Base-by-base conservation (phyloP, 2,113 vertebrate genomes). In the Cheilinus undulatus region DNA sequence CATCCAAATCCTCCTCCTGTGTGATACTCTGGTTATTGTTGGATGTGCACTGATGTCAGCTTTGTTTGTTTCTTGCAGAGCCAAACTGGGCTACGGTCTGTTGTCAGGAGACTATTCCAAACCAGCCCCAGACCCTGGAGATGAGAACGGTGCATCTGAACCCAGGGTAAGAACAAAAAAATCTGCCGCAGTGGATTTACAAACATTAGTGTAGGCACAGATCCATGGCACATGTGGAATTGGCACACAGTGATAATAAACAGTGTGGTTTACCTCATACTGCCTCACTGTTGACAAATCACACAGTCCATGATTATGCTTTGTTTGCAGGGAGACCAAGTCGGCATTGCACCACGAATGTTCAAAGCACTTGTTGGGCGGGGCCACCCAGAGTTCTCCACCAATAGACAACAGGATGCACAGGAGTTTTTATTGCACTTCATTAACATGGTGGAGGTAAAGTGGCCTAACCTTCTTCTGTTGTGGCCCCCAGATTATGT, bases 401-500 rank as follows among this genome's bases (percentile, higher is more conserved):
- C 98, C 53, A 99, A 98, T 90, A 93, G 98, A 52, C 98, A 99
- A 74, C 98, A 99, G 87, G 98, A 99, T 22, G 98, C 98, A 71
- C 97, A 99, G 86, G 98, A 99, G 87, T 99, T 98, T 92, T 95
- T 99, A 88, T 93, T 99, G 91, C 97, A 99, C 91, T 98, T 99
- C 86, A 97, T 99, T 86, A 99, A 99, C 92, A 98, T 99, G 97
- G 96, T 99, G 78, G 98, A 99, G 97, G 98, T 99, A 93, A 93
- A 66, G 49, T 30, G 40, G 26, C 2, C 27, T 0, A 5, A 5
- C 28, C 0, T 54, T 20, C 20, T 36, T n/a, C 10, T 43, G 12
- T 8, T 19, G 14, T n/a, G 3, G 0, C 23, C 4, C 1, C 9
- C 50, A 38, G 2, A 7, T 51, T 15, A n/a, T 20, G 0, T 24